Evolutionary conservation across 2,888 invertebrate species (phyloP), one percentile per base, ranked within the genome.

Genomic region (Scaptomyza cyrtandrae): DNA sequence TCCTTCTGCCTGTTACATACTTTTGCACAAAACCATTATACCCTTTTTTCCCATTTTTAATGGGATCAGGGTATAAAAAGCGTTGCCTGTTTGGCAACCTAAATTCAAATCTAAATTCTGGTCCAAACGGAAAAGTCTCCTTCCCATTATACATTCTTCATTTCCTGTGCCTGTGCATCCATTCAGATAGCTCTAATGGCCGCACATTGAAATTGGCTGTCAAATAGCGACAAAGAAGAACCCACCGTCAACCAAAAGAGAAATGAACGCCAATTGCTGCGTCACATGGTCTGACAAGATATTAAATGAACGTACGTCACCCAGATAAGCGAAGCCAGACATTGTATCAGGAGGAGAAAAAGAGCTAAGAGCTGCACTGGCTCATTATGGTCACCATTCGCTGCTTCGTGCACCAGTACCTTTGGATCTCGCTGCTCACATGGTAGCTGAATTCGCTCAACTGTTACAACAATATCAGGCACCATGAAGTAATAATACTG

Each of bases 401-500:
- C n/a, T 75, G 57, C 19, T 56, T 70, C 6, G 29, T 66, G 39
- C 52, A 71, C 48, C 52, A 67, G 54, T 56, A 78, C 6, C 27
- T 90, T 59, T 88, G 88, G 77, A 81, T 83, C 60, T 75, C 81
- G 52, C 75, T 89, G 67, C 78, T 89, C 69, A 75, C 86, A 49
- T 91, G 90, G 90, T 87, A 87, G 75, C 83, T 90, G 55, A 62
- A 87, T 60, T 90, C 93, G 93, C 94, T 94, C 93, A 93, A 94
- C 91, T 94, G 95, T 92, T 95, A 96, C 93, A 94, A 96, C 90
- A 95, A 96, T 93, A 94, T 24, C 24, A 24, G 24, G 2, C 24
- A 24, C 24, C 24, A 24, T 24, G 24, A 24, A 24, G 24, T 96
- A 90, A 95, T 95, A 94, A 96, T 95, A 93, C 93, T 96, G 87